These are phyloP conservation scores for Sthenelais limicola DNA, from an alignment of 2,888 invertebrate genomes.

Conservation along the genomic window DNA sequence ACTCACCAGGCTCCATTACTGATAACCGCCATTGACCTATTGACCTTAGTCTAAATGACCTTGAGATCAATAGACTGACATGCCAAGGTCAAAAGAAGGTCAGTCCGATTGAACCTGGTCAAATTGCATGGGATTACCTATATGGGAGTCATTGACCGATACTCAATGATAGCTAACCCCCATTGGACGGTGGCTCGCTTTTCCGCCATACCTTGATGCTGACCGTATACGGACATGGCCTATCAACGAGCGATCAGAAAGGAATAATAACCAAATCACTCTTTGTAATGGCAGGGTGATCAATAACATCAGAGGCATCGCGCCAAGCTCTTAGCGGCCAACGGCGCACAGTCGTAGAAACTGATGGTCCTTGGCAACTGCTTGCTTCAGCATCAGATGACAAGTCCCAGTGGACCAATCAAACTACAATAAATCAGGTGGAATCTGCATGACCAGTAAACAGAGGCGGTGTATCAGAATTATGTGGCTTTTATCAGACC, in stretches of 20 bases:
- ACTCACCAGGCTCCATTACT: background rate
- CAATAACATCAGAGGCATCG: slow-evolving; percentile 23
- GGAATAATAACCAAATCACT: slow-evolving; percentile 30
- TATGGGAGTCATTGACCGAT: slow-evolving; percentile 18
- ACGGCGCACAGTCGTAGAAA: slow-evolving; percentile 14
- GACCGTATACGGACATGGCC: slow-evolving; percentile 9
- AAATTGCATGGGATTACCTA: slow-evolving; percentile 21
- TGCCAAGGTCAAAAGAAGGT: slow-evolving; percentile 12
- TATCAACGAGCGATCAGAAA: background rate
- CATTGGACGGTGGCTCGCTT: no score
- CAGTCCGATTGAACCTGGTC: slow-evolving; percentile 19
- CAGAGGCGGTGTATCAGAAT: slow-evolving; percentile 32
- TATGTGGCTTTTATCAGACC: slow-evolving; percentile 26
- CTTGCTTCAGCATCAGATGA: slow-evolving; percentile 21
- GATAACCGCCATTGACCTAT: slow-evolving; percentile 20
- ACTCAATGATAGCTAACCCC: slow-evolving; percentile 24
- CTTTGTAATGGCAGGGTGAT: slow-evolving; percentile 33
- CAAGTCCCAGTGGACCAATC: slow-evolving; percentile 34
- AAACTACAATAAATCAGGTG: slow-evolving; percentile 35
- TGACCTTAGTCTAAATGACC: slow-evolving; percentile 1
- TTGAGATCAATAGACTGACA: slow-evolving; percentile 30
- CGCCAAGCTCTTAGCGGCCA: background rate
- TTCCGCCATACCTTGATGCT: background rate
- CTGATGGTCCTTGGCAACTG: background rate
- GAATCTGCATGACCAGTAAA: slow-evolving; percentile 3